phyloP scores from a whole-genome alignment of 1,140 invertebrate genomes.

The Aradophagus sp. region DNA sequence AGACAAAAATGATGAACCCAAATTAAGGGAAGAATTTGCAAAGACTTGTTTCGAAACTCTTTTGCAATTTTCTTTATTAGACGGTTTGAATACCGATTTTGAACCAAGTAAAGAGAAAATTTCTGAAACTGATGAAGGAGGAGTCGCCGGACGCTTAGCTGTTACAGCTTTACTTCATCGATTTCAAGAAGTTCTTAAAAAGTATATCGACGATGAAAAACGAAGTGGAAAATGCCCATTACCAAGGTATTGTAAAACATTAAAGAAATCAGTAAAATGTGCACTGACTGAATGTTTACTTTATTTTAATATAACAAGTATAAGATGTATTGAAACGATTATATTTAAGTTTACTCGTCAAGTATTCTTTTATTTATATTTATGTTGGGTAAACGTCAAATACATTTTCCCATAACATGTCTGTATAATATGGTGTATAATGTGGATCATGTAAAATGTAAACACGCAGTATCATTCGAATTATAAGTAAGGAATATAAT shows the following conservation, averaged over 20 bases:
- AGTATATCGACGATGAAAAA: slow-evolving; percentile 91
- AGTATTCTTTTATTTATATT: too few species aligned
- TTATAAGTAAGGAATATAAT: too few species aligned
- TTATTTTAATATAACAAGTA: too few species aligned
- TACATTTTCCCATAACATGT: too few species aligned
- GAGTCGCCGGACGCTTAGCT: slow-evolving; percentile 87
- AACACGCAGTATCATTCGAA: too few species aligned
- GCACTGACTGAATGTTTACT: slow-evolving; percentile 29
- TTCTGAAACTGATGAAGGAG: slow-evolving; percentile 73
- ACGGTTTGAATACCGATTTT: slow-evolving; percentile 78
- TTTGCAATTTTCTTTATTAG: slow-evolving; percentile 91
- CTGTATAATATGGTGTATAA: too few species aligned
- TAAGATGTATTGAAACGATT: too few species aligned
- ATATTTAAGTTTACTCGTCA: too few species aligned
- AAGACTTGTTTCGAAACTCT: slow-evolving; percentile 97
- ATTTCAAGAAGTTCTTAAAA: slow-evolving; percentile 93
- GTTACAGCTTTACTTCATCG: slow-evolving; percentile 92
- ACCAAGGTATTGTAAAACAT: slow-evolving; percentile 80
- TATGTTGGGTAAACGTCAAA: too few species aligned
- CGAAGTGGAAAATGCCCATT: slow-evolving; percentile 92
- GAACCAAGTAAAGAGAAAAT: slow-evolving; percentile 72
- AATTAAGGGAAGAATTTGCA: slow-evolving; percentile 94
- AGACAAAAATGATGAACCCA: slow-evolving; percentile 85
- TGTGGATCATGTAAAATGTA: too few species aligned
- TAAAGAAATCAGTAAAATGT: slow-evolving; percentile 9